A percentile compares a stretch with the other conserved stretches of the same genome.
Conservation (phyloP, 1,140 invertebrate species). For the Drosophila pectinifera region DNA sequence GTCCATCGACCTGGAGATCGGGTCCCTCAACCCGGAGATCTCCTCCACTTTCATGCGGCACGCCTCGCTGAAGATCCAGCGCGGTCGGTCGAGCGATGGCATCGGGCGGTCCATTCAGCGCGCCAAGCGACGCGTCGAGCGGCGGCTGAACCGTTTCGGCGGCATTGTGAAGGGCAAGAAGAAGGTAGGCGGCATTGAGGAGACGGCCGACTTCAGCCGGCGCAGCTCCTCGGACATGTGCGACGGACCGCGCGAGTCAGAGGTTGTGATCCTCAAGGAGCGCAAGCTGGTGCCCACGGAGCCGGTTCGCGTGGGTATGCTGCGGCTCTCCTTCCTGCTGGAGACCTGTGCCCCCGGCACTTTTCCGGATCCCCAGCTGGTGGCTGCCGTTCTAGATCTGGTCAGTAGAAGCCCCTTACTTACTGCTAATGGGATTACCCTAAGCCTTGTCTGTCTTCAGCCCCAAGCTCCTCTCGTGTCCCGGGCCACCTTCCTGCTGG, state of each 20-base stretch:
- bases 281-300: conserved; percentile 91
- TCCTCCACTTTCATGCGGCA: conserved; percentile 84
- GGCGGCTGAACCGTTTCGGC: conserved; percentile 90
- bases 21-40: conserved; percentile 85
- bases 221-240: conserved; percentile 93
- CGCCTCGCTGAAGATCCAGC: conserved; percentile 85
- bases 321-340: conserved; percentile 94
- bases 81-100: conserved; percentile 84
- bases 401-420: conserved; percentile 85
- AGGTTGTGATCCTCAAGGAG: conserved; percentile 94
- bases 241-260: conserved; percentile 91
- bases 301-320: conserved; percentile 92
- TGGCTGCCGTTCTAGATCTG: conserved; percentile 97
- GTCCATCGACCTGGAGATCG: conserved; percentile 85
- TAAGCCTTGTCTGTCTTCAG: conserved; percentile 85
- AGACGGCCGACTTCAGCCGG: conserved; percentile 92
- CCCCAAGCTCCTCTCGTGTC: conserved; percentile 96
- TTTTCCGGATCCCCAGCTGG: conserved; percentile 97
- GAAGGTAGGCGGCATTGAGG: conserved; percentile 94
- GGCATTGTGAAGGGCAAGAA: conserved; percentile 91
- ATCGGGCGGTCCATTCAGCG: conserved; percentile 89
- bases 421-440: neutral
- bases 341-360: conserved; percentile 98
- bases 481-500: conserved; percentile 95
- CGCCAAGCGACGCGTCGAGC: conserved; percentile 93